Base-by-base conservation (phyloP, 2,888 invertebrate species). In the Acrobeloides nanus region DNA sequence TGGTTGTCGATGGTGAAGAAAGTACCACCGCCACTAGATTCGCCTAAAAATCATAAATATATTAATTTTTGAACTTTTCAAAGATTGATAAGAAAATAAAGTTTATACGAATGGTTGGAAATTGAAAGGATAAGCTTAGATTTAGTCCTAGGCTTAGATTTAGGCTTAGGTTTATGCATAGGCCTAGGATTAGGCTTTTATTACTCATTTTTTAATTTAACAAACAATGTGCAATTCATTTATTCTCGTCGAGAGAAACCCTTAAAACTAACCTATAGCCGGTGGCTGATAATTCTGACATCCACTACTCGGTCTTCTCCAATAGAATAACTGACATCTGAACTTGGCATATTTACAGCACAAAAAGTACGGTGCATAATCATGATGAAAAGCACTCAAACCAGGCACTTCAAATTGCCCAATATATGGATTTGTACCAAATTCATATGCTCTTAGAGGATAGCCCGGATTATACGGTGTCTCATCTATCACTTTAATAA, bases 341-440 rank as follows among this genome's bases (percentile, higher is more conserved):
- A 89, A 88, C 17, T 90, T 87, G 0, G 87, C 83, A 89, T 92
- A 95, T 72, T 84, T 79, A 73, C 95, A 97, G 74, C 95, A 97
- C 54, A 87, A 82, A 75, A 89, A 93, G 79, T 86, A 89, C 0
- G 93, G 90, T 60, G 87, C 84, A 78, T 89, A 84, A 71, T 97
- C 95, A 73, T 92, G 87, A 79, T 84, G 86, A 88, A 92, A 95
- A 74, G 90, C 87, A 2, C 93, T 93, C 46, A 95, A 76, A 0
- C 87, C 86, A 2, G 95, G 95, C 1, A 88, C 85, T 79, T 90
- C 89, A 74, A 87, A 88, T 33, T 89, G 87, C 74, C 90, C 89
- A 72, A 87, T 86, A 83, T 89, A 93, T 2, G 93, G 93, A 56
- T 87, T 82, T 62, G 84, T 85, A 23, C 90, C 92, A 43, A 89